Conservation (phyloP, 92 coral and sea anemone genomes). For the Heteractis magnifica region DNA sequence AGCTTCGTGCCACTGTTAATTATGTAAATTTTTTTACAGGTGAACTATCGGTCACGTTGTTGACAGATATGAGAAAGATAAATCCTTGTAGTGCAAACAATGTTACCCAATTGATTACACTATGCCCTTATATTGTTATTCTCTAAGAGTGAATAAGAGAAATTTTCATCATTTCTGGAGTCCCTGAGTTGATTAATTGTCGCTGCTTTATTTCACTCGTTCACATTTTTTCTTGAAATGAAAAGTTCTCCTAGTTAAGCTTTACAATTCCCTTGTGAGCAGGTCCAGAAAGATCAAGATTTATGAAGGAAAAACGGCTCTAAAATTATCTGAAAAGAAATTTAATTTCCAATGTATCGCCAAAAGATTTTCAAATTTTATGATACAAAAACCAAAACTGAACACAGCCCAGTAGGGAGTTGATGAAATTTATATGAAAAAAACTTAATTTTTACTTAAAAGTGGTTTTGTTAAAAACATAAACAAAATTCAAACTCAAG, state of each 20-base stretch:
- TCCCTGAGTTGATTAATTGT: background rate
- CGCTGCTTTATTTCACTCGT: too few relatives aligned
- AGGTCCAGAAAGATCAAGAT: too few relatives aligned
- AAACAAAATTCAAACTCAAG: too few relatives aligned
- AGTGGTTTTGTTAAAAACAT: too few relatives aligned
- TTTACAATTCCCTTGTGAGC: too few relatives aligned
- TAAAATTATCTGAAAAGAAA: background rate
- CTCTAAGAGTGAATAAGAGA: background rate
- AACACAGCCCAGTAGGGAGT: background rate
- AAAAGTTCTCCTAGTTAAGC: too few relatives aligned
- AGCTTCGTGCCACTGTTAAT: background rate
- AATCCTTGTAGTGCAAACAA: conserved; percentile 8
- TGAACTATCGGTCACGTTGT: conserved; percentile 18
- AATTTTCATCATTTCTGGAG: background rate
- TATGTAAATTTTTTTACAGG: conserved; percentile 14
- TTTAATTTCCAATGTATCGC: background rate
- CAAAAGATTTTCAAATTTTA: background rate
- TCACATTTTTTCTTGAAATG: too few relatives aligned
- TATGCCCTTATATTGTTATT: background rate
- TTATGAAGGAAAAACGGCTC: too few relatives aligned
- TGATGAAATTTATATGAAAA: background rate
- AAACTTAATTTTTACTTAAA: background rate
- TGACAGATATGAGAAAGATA: conserved; percentile 18
- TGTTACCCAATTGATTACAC: conserved; percentile 8
- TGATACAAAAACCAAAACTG: background rate